A percentile compares a stretch with the other conserved stretches of the same genome.
Conservation (phyloP, 2,113 vertebrate genomes). For the Oncorhynchus kisutch region DNA sequence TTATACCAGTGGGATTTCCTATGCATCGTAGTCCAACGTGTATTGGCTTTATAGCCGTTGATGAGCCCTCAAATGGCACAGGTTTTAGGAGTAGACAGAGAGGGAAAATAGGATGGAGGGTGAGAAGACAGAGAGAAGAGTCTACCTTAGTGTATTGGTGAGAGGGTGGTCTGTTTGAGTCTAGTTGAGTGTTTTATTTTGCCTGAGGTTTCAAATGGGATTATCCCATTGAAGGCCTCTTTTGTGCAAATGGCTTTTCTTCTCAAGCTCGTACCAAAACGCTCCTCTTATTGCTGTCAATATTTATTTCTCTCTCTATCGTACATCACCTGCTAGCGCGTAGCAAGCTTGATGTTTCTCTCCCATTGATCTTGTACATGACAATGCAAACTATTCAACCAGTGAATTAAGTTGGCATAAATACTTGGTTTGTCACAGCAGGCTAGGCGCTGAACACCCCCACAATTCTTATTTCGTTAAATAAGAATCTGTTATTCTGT, state of each 20-base stretch:
- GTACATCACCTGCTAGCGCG: slow-evolving; percentile 48
- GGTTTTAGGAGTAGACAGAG: slow-evolving; percentile 34
- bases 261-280: slow-evolving; percentile 34
- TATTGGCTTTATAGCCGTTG: slow-evolving; percentile 41
- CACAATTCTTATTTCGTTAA: slow-evolving; percentile 72
- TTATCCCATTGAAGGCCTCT: slow-evolving; percentile 49
- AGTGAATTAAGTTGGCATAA: slow-evolving; percentile 64
- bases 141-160: slow-evolving; percentile 10
- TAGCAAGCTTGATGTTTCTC: slow-evolving; percentile 56
- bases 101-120: slow-evolving; percentile 18
- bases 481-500: slow-evolving; percentile 73
- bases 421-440: slow-evolving; percentile 71
- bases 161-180: slow-evolving; percentile 57
- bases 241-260: slow-evolving; percentile 47
- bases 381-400: slow-evolving; percentile 15
- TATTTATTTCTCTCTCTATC: slow-evolving; percentile 57
- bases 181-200: slow-evolving; percentile 6
- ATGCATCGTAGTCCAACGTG: slow-evolving; percentile 45
- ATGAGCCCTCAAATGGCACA: slow-evolving; percentile 58
- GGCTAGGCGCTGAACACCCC: slow-evolving; percentile 66
- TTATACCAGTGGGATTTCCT: slow-evolving; percentile 49
- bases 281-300: slow-evolving; percentile 51
- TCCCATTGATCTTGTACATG: slow-evolving; percentile 22
- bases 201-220: slow-evolving; percentile 54
- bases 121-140: background rate